Evolutionary conservation across 2,113 vertebrate genomes (phyloP).

Genomic region (Pollimyrus isidori): DNA sequence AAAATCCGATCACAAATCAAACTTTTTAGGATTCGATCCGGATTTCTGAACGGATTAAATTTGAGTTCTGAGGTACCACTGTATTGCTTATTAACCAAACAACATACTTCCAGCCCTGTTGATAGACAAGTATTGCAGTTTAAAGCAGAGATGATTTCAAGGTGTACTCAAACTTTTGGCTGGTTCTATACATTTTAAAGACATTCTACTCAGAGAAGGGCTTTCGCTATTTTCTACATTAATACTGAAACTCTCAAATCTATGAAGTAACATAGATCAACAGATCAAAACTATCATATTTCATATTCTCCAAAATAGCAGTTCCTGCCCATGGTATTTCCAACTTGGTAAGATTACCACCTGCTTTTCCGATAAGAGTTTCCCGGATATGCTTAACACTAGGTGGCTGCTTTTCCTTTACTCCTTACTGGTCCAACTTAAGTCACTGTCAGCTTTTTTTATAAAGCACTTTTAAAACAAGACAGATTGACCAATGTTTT

Average conservation of each 20-base stretch:
- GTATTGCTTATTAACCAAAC: not conserved
- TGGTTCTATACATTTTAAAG: not conserved
- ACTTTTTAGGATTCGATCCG: no score
- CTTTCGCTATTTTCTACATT: not conserved
- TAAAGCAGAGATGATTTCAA: not conserved
- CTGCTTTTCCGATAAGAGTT: not conserved
- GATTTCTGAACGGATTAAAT: no score
- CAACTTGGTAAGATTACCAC: not conserved
- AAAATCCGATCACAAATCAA: no score
- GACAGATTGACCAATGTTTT: not conserved
- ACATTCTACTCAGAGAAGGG: not conserved
- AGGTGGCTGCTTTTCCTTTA: not conserved
- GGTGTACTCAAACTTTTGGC: not conserved
- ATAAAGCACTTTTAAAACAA: not conserved
- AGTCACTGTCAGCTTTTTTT: not conserved
- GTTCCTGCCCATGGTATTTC: not conserved
- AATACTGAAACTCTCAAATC: not conserved
- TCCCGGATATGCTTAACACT: not conserved
- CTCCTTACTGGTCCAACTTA: not conserved
- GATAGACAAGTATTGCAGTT: not conserved
- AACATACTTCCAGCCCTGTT: not conserved
- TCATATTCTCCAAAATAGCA: not conserved
- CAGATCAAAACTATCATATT: not conserved
- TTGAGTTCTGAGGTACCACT: no score
- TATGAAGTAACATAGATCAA: not conserved